Conservation (phyloP, 2,888 invertebrate species). For the Drosophila monieri region DNA sequence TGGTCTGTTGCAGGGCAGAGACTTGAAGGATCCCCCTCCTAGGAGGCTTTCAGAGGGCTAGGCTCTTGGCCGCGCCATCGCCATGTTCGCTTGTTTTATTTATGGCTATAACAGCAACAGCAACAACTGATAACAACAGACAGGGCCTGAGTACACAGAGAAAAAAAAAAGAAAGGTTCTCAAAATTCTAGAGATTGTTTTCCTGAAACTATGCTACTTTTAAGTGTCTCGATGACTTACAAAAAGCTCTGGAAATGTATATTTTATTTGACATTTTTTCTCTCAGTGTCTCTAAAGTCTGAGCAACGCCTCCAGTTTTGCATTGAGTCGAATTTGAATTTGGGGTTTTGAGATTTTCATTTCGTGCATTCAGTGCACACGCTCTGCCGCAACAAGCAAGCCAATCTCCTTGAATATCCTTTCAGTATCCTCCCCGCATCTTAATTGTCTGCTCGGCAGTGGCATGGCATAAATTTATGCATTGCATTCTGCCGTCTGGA, state of each 20-base stretch:
- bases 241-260: no score
- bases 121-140: constrained; percentile 20
- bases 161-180: not conserved
- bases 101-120: constrained; percentile 55
- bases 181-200: no score
- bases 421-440: constrained; percentile 30
- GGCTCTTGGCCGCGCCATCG: constrained; percentile 40
- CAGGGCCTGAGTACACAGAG: not conserved
- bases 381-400: constrained; percentile 64
- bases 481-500: constrained; percentile 66
- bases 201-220: no score
- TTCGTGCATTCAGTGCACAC: constrained; percentile 78
- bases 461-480: constrained; percentile 76
- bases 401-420: constrained; percentile 62
- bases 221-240: no score
- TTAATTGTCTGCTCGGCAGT: constrained; percentile 69
- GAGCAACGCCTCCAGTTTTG: constrained; percentile 51
- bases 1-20: constrained; percentile 16
- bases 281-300: constrained; percentile 7
- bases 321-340: constrained; percentile 51
- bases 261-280: no score
- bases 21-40: constrained; percentile 21
- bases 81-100: constrained; percentile 70
- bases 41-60: constrained; percentile 11
- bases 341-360: constrained; percentile 61